Percentiles rank a stretch among this genome's conserved stretches.
Conservation (phyloP, 1,140 invertebrate species). For the Neuroterus valhalla region DNA sequence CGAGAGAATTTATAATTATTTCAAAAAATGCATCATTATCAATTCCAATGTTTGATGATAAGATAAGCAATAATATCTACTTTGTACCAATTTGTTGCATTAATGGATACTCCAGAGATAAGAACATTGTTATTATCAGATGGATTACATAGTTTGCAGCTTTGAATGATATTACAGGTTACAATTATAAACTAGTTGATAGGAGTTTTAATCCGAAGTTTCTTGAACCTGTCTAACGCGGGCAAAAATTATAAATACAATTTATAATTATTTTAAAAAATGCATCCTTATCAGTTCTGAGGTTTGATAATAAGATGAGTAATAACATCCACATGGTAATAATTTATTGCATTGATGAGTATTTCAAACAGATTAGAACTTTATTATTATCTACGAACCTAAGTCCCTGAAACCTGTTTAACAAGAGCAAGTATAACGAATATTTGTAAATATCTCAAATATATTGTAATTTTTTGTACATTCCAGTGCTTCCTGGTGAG, state of each 20-base stretch:
- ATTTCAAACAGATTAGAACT: not conserved
- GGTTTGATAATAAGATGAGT: not conserved
- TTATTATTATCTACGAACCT: not conserved
- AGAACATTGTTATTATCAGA: not conserved
- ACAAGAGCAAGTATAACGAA: too few species aligned
- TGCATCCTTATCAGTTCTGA: not conserved
- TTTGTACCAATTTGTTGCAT: not conserved
- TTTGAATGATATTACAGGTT: too few species aligned
- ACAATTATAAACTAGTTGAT: too few species aligned
- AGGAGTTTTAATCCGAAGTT: too few species aligned
- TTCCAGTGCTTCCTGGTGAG: slow-evolving; percentile 61
- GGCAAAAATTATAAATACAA: not conserved
- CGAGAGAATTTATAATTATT: too few species aligned
- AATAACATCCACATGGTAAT: not conserved
- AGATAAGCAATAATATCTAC: not conserved
- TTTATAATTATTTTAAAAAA: too few species aligned
- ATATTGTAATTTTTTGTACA: slow-evolving; percentile 34
- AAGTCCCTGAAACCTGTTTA: slow-evolving; percentile 6
- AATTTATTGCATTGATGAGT: not conserved
- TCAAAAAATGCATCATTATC: not conserved
- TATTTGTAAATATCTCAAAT: not conserved
- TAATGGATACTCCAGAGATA: not conserved
- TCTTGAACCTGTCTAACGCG: slow-evolving; percentile 7
- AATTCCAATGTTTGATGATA: not conserved
- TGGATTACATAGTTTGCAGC: not conserved